Percentiles rank a stretch among this genome's conserved stretches.
phyloP scores from a whole-genome alignment of 2,113 vertebrate genomes.

The Prochilodus magdalenae region DNA sequence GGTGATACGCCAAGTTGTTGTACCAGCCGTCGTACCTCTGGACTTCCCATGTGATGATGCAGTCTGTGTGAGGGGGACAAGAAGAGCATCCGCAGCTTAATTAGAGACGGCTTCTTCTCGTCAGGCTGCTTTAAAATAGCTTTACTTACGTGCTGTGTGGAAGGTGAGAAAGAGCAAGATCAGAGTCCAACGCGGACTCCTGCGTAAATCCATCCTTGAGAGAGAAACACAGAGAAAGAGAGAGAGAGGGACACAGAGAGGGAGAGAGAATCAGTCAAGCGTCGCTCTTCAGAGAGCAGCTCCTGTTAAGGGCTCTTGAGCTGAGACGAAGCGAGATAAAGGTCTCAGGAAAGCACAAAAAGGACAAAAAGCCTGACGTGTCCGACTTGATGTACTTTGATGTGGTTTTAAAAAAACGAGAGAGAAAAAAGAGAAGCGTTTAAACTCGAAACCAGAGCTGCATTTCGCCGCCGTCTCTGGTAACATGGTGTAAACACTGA shows the following conservation, averaged over 20 bases:
- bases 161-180: constrained; percentile 55
- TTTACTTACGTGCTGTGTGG: constrained; percentile 65
- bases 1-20: constrained; percentile 89
- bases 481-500: no score
- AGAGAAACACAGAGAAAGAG: neutral
- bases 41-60: constrained; percentile 83
- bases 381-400: no score
- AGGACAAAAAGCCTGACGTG: neutral
- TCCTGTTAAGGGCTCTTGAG: constrained; percentile 48
- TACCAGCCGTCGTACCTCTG: constrained; percentile 97
- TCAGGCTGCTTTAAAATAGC: no score
- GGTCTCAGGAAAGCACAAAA: neutral
- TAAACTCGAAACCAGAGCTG: no score
- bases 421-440: neutral
- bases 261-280: constrained; percentile 45
- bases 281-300: constrained; percentile 47
- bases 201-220: constrained; percentile 75
- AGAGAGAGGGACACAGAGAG: no score
- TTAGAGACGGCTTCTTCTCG: neutral
- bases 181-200: constrained; percentile 60
- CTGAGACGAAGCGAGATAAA: constrained; percentile 29
- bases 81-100: neutral
- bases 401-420: no score
- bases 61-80: constrained; percentile 66
- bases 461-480: no score